Evolutionary conservation across 1,140 invertebrate genomes (phyloP), one percentile per base, ranked within the genome.

Genomic region (Melanaphis sacchari): DNA sequence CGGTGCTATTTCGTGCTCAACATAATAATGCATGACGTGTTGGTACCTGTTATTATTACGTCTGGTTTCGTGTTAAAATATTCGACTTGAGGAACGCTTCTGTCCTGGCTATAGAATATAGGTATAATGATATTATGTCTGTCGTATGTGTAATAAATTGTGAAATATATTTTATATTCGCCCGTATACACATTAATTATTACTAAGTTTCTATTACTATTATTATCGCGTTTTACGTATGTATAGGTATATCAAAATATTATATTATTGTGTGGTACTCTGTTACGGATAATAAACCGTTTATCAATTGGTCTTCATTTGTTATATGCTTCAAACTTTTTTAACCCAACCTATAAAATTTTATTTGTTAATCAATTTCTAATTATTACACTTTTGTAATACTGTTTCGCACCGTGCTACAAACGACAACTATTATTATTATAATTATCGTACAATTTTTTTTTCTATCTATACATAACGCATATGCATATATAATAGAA

Each of bases 1-100:
- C 59, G 31, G 15, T 18, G 59, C 59, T 76, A 76, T 76, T 76
- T 76, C 59, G 59, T 76, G 59, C 59, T n/a, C 59, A 76, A 76
- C 31, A 76, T 76, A 76, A 76, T n/a, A 76, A 76, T 21, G 59
- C 59, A 76, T 76, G 59, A 76, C 59, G 59, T 76, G 59, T 76
- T 76, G n/a, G 31, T 76, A 43, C 31, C 26, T 88, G 49, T 88
- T 49, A 88, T 88, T 88, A 88, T n/a, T 22, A 8, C 46, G 43
- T 88, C 43, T 88, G n/a, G 85, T 88, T 36, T 49, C 43, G 85
- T 49, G 43, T 88, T 49, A 49, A 88, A 49, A 88, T 26, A 88
- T 41, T 49, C 31, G n/a, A 36, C 40, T 76, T n/a, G 4, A 11
- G 84, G 84, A 87, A 87, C 31, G 84, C 84, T 87, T 43, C 84